Base-by-base conservation (phyloP, 2,888 invertebrate genomes). In the Polydrusus cervinus region DNA sequence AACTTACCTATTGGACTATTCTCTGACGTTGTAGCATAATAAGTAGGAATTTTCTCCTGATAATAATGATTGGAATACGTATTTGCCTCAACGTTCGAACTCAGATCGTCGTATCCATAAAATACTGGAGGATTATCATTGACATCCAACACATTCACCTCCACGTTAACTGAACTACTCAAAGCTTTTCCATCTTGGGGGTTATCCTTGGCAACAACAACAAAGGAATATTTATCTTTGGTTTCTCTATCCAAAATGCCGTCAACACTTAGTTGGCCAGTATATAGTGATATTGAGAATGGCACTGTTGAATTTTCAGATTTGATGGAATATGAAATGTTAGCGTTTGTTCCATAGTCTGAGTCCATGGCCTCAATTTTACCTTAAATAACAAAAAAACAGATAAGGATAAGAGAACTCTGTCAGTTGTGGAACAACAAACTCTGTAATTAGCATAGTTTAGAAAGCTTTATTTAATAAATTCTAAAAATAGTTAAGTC, bases 61-160 rank as follows among this genome's bases (percentile, higher is more conserved):
- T 89, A 90, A 76, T 90, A 87, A 79, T 90, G 88, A 80, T 90
- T 89, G n/a, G 86, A 84, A 47, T 88, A 78, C 80, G 88, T 86
- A 81, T 88, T 86, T 53, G 87, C 88, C 83, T 90, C 89, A 16
- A 89, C 87, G 78, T 89, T 88, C 9, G 88, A 86, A 38, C 90
- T 81, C 66, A 91, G 79, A 75, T 93, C 92, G 82, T 94, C 93
- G 80, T 93, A 95, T 0, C 93, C 93, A 80, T 92, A 93, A 85
- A 96, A 96, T 73, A 90, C 90, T 0, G 96, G 96, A 0, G 92
- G 88, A 82, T 96, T 96, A 83, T 96, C 96, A 84, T 96, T 96
- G 0, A 95, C 90, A 83, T 96, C 96, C 76, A 94, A 86, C 1
- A 96, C 91, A 85, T 94, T 93, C 0, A 97, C 91, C 84, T 95